phyloP scores from a whole-genome alignment of 2,113 vertebrate genomes.

The Phylloscopus whistleri region DNA sequence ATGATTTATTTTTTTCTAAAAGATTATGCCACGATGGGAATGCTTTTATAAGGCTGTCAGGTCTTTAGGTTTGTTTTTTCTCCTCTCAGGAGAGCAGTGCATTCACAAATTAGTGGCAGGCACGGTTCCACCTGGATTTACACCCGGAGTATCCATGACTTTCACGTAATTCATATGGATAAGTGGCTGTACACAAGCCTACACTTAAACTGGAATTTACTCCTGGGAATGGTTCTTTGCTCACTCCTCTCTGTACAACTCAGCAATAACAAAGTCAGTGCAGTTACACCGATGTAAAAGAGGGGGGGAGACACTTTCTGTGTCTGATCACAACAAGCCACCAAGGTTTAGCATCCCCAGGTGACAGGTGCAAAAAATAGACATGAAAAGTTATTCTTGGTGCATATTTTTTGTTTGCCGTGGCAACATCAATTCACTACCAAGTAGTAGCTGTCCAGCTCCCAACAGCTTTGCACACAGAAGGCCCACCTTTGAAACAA shows the following conservation, averaged over 20 bases:
- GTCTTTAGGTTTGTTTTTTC: neutral
- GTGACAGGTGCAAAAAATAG: neutral
- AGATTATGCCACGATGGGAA: constrained; percentile 8
- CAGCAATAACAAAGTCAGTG: neutral
- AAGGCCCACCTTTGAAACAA: neutral
- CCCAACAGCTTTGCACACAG: neutral
- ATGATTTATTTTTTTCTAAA: constrained; percentile 58
- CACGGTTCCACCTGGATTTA: neutral
- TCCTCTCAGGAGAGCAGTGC: neutral
- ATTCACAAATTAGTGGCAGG: neutral
- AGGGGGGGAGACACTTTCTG: neutral
- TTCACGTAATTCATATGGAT: neutral
- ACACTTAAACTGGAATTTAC: neutral
- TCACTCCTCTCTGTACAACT: neutral
- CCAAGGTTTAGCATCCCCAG: neutral
- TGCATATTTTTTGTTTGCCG: neutral
- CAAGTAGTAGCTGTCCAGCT: neutral
- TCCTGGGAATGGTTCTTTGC: neutral
- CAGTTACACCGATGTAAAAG: neutral
- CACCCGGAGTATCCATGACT: neutral
- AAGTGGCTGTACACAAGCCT: neutral
- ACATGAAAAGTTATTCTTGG: neutral
- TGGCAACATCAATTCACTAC: neutral
- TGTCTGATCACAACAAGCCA: neutral
- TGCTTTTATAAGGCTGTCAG: constrained; percentile 7